Percentiles rank a stretch among this genome's conserved stretches.
Conservation (phyloP, 2,888 invertebrate genomes). For the Sminthurides aquaticus region DNA sequence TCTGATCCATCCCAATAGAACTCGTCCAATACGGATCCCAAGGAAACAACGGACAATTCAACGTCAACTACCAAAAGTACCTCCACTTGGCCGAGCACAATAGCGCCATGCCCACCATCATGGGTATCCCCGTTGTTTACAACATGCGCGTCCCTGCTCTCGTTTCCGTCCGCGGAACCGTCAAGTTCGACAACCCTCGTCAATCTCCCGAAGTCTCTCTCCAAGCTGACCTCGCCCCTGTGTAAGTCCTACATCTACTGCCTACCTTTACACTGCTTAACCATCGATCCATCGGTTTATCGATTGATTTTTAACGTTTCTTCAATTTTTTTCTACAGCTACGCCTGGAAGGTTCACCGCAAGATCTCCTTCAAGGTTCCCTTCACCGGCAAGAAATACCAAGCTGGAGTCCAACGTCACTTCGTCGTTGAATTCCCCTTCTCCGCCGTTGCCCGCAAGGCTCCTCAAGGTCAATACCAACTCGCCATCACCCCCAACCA, state of each 20-base stretch:
- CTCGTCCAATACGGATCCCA: not conserved
- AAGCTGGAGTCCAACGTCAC: constrained; percentile 40
- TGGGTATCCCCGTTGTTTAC: not conserved
- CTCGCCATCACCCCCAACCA: constrained; percentile 40
- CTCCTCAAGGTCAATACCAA: constrained; percentile 29
- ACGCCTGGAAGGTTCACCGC: constrained; percentile 27
- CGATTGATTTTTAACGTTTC: too few species aligned
- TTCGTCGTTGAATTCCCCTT: constrained; percentile 36
- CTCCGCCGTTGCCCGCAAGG: constrained; percentile 28
- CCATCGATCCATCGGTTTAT: too few species aligned
- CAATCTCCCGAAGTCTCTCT: constrained; percentile 28
- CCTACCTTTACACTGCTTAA: not conserved
- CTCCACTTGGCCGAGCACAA: constrained; percentile 54
- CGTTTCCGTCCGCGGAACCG: constrained; percentile 34
- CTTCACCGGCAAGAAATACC: constrained; percentile 36
- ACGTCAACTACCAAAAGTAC: constrained; percentile 52
- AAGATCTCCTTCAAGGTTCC: constrained; percentile 35
- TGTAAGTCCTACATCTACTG: constrained; percentile 8
- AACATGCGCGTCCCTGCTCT: constrained; percentile 26
- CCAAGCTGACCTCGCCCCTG: constrained; percentile 28
- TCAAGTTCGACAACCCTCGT: not conserved
- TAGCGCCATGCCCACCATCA: constrained; percentile 2
- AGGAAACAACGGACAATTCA: not conserved
- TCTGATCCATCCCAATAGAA: too few species aligned
- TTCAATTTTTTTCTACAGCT: constrained; percentile 2